Evolutionary conservation across 2,888 invertebrate genomes (phyloP), one percentile per base, ranked within the genome.

Genomic region (Himalopsyche anomala): DNA sequence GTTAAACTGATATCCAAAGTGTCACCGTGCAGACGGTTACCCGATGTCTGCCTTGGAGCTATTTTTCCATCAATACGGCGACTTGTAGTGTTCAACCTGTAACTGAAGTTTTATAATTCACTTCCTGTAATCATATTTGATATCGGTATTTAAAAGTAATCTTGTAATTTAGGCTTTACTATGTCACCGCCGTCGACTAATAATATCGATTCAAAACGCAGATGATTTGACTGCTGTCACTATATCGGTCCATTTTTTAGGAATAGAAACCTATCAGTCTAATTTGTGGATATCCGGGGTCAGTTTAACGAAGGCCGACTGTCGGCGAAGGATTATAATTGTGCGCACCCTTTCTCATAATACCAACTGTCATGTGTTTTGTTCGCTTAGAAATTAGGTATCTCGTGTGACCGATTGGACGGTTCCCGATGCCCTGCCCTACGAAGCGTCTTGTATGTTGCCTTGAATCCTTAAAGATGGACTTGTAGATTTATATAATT

Each of bases 391-490:
- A 54, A 82, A 42, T 82, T 80, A 84, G 83, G 80, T 84, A 74
- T 62, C 40, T 86, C 83, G n/a, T 69, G 86, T 86, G 83, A 81
- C 74, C 85, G 82, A 85, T 81, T 84, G 86, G 84, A 74, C 80
- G 79, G 54, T 81, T 81, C 81, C 83, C 86, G 45, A 62, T 82
- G 55, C 84, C 84, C 84, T 84, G 83, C 56, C 80, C 80, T 83
- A 74, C 56, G 85, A 83, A 74, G 87, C 87, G 82, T 87, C 84
- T 84, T 84, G 87, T 86, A 84, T 87, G 87, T 87, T 85, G 87
- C 87, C 87, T 87, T 87, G 85, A 84, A 84, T 84, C 85, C 87
- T 85, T 83, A 56, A 85, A 81, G 15, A 85, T 85, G 83, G 84
- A 85, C 85, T 87, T 82, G 54, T 84, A 86, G 83, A 82, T 81